phyloP scores from a whole-genome alignment of 2,113 vertebrate species.

The Xyliphius kryptos region DNA sequence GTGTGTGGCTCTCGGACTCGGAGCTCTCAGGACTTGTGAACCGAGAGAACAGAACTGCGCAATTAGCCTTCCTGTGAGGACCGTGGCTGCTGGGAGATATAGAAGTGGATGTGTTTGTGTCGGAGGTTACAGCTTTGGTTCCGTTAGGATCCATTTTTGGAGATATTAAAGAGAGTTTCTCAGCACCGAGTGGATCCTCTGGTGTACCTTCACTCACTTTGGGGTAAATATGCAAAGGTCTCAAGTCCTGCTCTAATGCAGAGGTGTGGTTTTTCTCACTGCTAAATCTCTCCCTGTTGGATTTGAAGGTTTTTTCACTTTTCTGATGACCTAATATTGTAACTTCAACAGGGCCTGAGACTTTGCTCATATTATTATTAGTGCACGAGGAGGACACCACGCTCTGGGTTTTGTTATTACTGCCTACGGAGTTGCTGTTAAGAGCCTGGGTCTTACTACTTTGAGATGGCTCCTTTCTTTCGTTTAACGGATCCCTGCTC shows the following conservation, averaged over 20 bases:
- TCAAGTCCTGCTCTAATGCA: constrained; percentile 44
- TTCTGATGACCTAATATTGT: constrained; percentile 60
- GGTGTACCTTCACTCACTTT: constrained; percentile 63
- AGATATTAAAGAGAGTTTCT: constrained; percentile 69
- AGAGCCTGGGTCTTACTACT: constrained; percentile 62
- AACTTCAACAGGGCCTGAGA: constrained; percentile 51
- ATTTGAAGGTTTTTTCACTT: constrained; percentile 64
- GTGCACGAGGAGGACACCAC: constrained; percentile 48
- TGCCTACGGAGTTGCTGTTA: too few species aligned
- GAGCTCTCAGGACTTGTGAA: constrained; percentile 66
- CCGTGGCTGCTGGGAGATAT: constrained; percentile 52
- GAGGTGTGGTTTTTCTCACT: constrained; percentile 57
- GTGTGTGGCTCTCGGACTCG: constrained; percentile 60
- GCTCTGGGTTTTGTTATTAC: constrained; percentile 35
- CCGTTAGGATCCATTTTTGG: constrained; percentile 77
- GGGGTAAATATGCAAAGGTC: constrained; percentile 53
- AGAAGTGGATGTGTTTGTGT: constrained; percentile 53
- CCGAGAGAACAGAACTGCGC: constrained; percentile 56
- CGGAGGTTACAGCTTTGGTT: constrained; percentile 52
- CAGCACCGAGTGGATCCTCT: constrained; percentile 69
- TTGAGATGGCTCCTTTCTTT: constrained; percentile 56
- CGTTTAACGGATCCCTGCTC: constrained; percentile 61
- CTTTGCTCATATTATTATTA: constrained; percentile 54
- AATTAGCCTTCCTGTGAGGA: constrained; percentile 47
- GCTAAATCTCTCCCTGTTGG: constrained; percentile 54